Conservation (phyloP, 2,113 vertebrate species). For the Rhegmatorhina hoffmannsi region DNA sequence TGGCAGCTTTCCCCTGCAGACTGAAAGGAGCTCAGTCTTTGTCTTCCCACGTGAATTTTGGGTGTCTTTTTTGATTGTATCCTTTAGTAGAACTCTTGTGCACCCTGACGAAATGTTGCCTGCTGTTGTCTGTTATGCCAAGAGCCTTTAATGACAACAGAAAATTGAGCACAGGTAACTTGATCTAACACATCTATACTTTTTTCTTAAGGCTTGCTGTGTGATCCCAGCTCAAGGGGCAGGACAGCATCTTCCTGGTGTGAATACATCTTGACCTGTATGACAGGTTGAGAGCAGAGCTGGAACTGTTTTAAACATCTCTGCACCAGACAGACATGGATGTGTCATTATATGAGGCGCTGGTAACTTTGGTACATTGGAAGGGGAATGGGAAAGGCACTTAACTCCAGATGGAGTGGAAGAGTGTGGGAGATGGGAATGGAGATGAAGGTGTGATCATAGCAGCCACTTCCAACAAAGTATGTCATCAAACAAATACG, state of each 20-base stretch:
- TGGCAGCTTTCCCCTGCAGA: neutral
- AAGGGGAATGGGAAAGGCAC: neutral
- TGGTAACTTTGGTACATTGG: neutral
- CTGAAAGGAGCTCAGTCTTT: neutral
- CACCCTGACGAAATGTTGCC: fast-evolving
- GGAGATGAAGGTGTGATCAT: neutral
- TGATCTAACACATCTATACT: neutral
- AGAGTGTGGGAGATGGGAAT: neutral
- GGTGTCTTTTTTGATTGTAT: neutral
- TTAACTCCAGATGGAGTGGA: neutral
- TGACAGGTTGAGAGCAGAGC: neutral
- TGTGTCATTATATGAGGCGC: neutral
- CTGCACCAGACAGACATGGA: neutral
- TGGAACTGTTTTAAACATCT: neutral
- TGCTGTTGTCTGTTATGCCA: neutral
- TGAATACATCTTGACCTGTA: neutral
- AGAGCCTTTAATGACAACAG: neutral
- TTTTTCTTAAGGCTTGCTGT: neutral
- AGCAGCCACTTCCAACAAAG: fast-evolving
- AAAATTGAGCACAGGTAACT: neutral
- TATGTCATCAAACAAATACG: neutral
- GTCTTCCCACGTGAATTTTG: neutral
- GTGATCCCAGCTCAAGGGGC: neutral
- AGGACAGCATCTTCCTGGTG: neutral
- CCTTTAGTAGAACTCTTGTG: fast-evolving